Base-by-base conservation (phyloP, 2,888 invertebrate genomes). In the Clitarchus hookeri region DNA sequence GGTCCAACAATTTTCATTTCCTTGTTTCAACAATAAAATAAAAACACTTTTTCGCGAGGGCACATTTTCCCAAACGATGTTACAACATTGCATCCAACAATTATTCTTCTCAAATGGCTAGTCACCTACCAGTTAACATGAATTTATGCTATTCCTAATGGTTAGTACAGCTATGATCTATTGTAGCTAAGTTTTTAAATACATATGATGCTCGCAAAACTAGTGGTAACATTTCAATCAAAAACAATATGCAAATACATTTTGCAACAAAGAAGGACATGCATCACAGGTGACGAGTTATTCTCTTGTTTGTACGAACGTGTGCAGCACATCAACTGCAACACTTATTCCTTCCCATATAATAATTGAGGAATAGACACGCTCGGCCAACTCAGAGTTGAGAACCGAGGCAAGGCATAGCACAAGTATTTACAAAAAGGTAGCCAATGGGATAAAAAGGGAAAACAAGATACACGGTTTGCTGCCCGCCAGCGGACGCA, bases 401-500 rank as follows among this genome's bases (percentile, higher is more conserved):
- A 65, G 65, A 23, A n/a, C 65, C 65, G 65, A 65, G 65, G 65
- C 6, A 65, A 65, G 65, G 65, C 65, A 65, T 65, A 65, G 65
- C 65, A 65, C 65, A 82, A 82, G 44, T 82, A 82, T 82, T 82
- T 82, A 82, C 82, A 36, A 65, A 65, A 65, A 65, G 19, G 65
- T 48, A 65, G 65, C n/a, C 65, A 65, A 0, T 65, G 65, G 65
- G n/a, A n/a, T 36, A 82, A 82, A 82, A 26, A 26, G 25, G 27
- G 79, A 79, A 44, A 82, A 82, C 82, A 82, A 27, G 82, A 36
- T 19, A 44, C 36, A 36, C 11, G 19, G 44, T 82, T 44, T 83
- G 82, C 83, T 83, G 86, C 86, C 86, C 85, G 86, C 86, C 86
- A 77, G 86, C 86, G 85, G 86, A 82, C 82, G 82, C 82, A 82